A percentile compares a stretch with the other conserved stretches of the same genome.
Evolutionary conservation across 1,140 invertebrate genomes (phyloP).

Genomic region (Protaetia brevitarsis): DNA sequence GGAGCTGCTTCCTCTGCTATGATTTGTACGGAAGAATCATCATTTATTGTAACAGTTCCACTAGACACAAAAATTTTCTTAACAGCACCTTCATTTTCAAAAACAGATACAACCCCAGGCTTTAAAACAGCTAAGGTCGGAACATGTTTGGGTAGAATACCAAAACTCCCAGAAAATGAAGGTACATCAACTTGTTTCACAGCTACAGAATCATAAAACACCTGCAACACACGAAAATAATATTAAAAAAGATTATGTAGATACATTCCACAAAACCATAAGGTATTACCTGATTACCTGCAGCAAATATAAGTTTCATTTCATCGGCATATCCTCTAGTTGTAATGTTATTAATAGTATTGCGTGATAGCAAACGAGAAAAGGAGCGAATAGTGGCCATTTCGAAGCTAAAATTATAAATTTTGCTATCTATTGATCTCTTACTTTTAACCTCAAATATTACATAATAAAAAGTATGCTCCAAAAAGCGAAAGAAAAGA

Average conservation of each 20-base stretch:
- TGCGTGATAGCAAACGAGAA: constrained; percentile 43
- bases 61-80: constrained; percentile 96
- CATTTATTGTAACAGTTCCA: constrained; percentile 96
- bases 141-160: constrained; percentile 97
- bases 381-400: constrained; percentile 46
- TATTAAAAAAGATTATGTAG: constrained; percentile 15
- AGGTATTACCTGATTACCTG: constrained; percentile 71
- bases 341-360: constrained; percentile 34
- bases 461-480: background rate
- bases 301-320: constrained; percentile 85
- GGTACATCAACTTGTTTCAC: constrained; percentile 98
- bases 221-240: constrained; percentile 62
- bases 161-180: constrained; percentile 93
- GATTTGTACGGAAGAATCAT: constrained; percentile 95
- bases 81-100: constrained; percentile 78
- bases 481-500: constrained; percentile 18
- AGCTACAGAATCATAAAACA: constrained; percentile 83
- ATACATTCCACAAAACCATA: background rate
- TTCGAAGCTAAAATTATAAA: background rate
- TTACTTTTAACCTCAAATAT: constrained; percentile 17
- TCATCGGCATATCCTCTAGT: constrained; percentile 63
- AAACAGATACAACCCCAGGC: constrained; percentile 93
- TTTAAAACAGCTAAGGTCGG: constrained; percentile 93
- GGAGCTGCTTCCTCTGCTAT: constrained; percentile 95
- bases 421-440: background rate